Conservation (phyloP, 2,113 vertebrate species). For the Corvus cornix region DNA sequence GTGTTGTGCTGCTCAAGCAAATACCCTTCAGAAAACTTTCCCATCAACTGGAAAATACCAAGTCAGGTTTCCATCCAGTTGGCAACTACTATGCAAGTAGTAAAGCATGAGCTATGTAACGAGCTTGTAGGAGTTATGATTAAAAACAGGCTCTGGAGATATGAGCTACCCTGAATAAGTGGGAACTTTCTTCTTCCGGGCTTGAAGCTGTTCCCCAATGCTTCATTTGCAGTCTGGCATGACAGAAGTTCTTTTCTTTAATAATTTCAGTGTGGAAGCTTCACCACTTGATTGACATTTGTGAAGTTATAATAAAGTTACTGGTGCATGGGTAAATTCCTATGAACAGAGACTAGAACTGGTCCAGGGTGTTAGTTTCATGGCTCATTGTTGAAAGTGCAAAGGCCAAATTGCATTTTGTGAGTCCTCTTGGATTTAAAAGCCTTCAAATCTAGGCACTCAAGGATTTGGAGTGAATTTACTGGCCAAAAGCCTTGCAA, state of each 20-base stretch:
- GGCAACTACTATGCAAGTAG: slow-evolving; percentile 7
- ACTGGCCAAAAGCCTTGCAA: not conserved
- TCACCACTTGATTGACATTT: not conserved
- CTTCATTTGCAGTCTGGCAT: slow-evolving; percentile 31
- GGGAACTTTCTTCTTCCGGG: not conserved
- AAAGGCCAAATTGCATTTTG: slow-evolving; percentile 33
- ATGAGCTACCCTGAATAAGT: not conserved
- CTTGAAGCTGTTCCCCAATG: not conserved
- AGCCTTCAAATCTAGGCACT: not conserved
- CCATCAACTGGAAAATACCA: slow-evolving; percentile 1
- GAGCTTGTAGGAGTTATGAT: not conserved
- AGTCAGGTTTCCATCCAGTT: slow-evolving; percentile 15
- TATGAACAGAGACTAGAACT: not conserved
- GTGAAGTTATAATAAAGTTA: not conserved
- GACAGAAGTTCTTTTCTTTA: slow-evolving; percentile 8
- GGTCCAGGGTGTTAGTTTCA: slow-evolving; percentile 30
- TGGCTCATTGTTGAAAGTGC: not conserved
- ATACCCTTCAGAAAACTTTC: not conserved
- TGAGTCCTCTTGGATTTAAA: slow-evolving; percentile 1
- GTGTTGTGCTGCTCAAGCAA: not conserved
- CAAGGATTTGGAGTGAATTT: slow-evolving; percentile 6
- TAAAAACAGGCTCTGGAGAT: slow-evolving; percentile 21
- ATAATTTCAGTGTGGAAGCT: slow-evolving; percentile 7
- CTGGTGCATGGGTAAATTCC: not conserved
- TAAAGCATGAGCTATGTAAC: slow-evolving; percentile 6